These are phyloP conservation scores for Meganola albula DNA, from an alignment of 2,888 invertebrate species.

Conservation along the genomic window DNA sequence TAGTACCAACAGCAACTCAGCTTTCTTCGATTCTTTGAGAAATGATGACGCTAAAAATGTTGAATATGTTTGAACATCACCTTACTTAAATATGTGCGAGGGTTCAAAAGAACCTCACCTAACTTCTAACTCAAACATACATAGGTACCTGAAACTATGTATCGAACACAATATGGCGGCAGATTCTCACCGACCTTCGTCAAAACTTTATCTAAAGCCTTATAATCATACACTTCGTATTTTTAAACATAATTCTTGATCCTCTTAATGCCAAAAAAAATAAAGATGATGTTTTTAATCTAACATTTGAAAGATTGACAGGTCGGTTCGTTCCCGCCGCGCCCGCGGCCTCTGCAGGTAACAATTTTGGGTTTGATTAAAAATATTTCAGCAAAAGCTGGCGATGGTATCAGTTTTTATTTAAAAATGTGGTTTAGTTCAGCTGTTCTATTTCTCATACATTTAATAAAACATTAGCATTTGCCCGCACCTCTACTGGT, in stretches of 20 bases:
- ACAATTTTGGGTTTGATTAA: conserved; percentile 76
- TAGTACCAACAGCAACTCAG: no score
- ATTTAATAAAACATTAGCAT: no score
- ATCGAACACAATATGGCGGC: conserved; percentile 35
- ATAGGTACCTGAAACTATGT: conserved; percentile 24
- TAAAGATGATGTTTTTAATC: conserved; percentile 73
- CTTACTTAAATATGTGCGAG: no score
- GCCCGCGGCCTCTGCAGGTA: conserved; percentile 58
- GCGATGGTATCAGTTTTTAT: conserved; percentile 44
- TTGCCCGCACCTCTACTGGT: no score
- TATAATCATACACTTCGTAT: conserved; percentile 63
- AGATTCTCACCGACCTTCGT: conserved; percentile 67
- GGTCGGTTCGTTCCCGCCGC: conserved; percentile 63
- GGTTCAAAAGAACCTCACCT: no score
- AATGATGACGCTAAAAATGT: no score
- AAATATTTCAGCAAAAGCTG: conserved; percentile 70
- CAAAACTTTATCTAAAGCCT: conserved; percentile 72
- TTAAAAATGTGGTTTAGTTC: conserved; percentile 18
- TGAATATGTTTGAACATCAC: no score
- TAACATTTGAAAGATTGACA: conserved; percentile 76
- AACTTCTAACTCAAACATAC: conserved; percentile 12
- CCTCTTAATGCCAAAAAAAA: conserved; percentile 70
- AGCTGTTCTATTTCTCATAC: conserved; percentile 21
- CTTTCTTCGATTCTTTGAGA: no score
- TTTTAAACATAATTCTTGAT: conserved; percentile 65